Percentiles rank a stretch among this genome's conserved stretches.
These are phyloP conservation scores for Corydoras maculifer DNA, from an alignment of 2,113 vertebrate genomes.

Conservation along the genomic window DNA sequence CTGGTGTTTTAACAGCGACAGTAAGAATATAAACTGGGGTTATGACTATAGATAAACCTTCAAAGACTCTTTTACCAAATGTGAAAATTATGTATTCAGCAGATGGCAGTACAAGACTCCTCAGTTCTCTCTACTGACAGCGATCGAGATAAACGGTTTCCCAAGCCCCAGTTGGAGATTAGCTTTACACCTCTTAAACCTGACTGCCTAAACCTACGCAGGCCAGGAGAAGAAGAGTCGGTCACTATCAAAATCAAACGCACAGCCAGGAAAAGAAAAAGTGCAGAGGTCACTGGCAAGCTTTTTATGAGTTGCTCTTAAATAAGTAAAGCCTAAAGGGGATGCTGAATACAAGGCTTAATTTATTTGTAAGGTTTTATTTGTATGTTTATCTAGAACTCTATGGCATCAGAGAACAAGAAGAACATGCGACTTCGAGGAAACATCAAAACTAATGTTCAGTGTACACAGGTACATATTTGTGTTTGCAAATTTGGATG, in stretches of 20 bases:
- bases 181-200: constrained; percentile 70
- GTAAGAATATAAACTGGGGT: too few species aligned
- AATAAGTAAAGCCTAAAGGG: too few species aligned
- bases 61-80: too few species aligned
- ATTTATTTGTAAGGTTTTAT: background rate
- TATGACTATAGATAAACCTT: too few species aligned
- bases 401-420: constrained; percentile 71
- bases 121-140: constrained; percentile 71
- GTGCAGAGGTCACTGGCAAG: constrained; percentile 68
- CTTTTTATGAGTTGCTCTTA: background rate
- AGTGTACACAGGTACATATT: constrained; percentile 15
- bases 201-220: constrained; percentile 69
- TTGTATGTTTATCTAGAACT: constrained; percentile 56
- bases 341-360: too few species aligned
- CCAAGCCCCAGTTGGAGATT: constrained; percentile 74
- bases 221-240: constrained; percentile 58
- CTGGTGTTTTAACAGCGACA: too few species aligned
- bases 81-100: background rate
- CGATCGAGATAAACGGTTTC: constrained; percentile 63
- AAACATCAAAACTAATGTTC: constrained; percentile 39
- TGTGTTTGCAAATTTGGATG: background rate
- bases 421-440: constrained; percentile 61
- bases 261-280: constrained; percentile 76
- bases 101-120: constrained; percentile 61
- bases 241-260: constrained; percentile 65